phyloP scores from a whole-genome alignment of 2,797 vertebrate genomes.

The Parauchenoglanis ngamensis region DNA sequence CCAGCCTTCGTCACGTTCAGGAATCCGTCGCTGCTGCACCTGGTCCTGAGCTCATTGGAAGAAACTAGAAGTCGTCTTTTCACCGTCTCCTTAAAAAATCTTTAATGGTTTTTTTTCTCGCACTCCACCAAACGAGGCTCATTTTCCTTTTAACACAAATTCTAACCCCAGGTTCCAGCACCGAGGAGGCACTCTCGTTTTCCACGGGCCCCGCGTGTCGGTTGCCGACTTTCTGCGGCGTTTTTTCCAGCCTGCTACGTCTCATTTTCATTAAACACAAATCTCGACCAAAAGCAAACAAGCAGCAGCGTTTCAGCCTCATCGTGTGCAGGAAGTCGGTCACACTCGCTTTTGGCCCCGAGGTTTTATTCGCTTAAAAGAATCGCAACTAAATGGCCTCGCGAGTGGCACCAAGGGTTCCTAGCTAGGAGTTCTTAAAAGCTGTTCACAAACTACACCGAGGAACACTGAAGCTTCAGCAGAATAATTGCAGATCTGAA shows the following conservation, averaged over 20 bases:
- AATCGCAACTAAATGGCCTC: no score
- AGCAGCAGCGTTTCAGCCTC: background rate
- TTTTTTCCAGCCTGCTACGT: background rate
- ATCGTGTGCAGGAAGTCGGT: background rate
- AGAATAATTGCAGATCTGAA: background rate
- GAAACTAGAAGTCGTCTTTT: conserved; percentile 38
- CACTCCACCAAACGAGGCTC: background rate
- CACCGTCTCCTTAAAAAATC: conserved; percentile 15
- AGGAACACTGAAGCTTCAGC: background rate
- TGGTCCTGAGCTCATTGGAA: conserved; percentile 50
- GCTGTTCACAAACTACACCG: background rate
- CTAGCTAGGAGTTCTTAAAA: background rate
- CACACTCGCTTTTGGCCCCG: background rate
- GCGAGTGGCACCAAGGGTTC: background rate
- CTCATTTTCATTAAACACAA: background rate
- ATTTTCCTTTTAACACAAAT: background rate
- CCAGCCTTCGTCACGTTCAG: conserved; percentile 30
- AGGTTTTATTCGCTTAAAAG: background rate
- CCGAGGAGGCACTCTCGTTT: background rate
- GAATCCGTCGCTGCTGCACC: conserved; percentile 23
- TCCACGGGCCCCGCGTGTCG: background rate
- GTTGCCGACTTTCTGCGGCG: background rate
- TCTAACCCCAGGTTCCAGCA: background rate
- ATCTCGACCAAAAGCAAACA: background rate
- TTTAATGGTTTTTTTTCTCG: conserved; percentile 2